Evolutionary conservation across 2,888 invertebrate species (phyloP).

Genomic region (Ganaspis brasiliensis): DNA sequence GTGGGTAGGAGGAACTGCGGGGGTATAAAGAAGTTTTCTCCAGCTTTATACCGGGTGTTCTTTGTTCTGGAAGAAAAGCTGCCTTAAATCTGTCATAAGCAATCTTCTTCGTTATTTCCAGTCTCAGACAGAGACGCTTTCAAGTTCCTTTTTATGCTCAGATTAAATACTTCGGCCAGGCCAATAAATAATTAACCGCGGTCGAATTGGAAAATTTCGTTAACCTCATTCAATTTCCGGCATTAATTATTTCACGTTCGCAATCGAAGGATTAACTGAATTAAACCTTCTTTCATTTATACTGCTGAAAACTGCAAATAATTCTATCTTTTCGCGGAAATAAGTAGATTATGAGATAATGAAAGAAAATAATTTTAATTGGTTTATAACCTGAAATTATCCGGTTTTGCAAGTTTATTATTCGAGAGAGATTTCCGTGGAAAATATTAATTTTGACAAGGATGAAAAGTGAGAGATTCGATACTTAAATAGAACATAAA

Average conservation of each 20-base stretch:
- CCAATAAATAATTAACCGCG: conserved; percentile 11
- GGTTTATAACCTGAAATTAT: not conserved
- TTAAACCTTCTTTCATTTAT: conserved; percentile 3
- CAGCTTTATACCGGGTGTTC: conserved; percentile 28
- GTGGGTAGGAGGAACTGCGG: not conserved
- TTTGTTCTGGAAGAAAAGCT: conserved; percentile 47
- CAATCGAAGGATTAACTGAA: conserved; percentile 20
- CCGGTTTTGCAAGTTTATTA: too few species aligned
- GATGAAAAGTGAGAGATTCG: not conserved
- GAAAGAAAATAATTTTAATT: not conserved
- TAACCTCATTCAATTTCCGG: conserved; percentile 15
- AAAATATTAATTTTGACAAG: too few species aligned
- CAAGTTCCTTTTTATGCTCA: not conserved
- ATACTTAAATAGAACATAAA: too few species aligned
- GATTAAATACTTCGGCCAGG: conserved; percentile 31
- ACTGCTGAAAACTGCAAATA: not conserved
- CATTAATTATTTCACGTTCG: conserved; percentile 12
- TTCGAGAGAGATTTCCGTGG: too few species aligned
- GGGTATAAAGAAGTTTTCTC: conserved; percentile 15
- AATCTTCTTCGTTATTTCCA: conserved; percentile 32
- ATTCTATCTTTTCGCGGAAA: not conserved
- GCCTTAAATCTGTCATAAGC: conserved; percentile 49
- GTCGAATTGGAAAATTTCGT: conserved; percentile 19
- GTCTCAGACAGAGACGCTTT: conserved; percentile 19
- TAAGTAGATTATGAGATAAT: conserved; percentile 16